A percentile compares a stretch with the other conserved stretches of the same genome.
Conservation (phyloP, 2,113 vertebrate genomes). For the Pangasianodon gigas region DNA sequence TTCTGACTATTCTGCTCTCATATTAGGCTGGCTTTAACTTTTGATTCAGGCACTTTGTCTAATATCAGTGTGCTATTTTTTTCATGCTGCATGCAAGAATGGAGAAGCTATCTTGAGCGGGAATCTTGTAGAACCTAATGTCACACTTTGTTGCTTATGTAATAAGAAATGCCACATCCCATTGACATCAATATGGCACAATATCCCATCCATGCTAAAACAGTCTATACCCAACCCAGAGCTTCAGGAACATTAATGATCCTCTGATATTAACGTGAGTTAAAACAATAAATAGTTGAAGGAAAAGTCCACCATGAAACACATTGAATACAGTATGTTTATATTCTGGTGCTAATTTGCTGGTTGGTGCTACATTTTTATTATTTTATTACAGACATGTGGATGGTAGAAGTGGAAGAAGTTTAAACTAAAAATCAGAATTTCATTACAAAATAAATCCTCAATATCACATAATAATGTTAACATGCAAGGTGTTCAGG, state of each 20-base stretch:
- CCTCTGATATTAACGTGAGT: background rate
- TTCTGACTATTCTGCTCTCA: background rate
- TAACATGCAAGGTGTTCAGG: background rate
- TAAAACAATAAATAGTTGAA: background rate
- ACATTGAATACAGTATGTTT: background rate
- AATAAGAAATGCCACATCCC: slow-evolving; percentile 8
- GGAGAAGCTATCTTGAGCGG: background rate
- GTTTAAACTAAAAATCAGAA: background rate
- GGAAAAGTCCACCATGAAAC: background rate
- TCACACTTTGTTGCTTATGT: slow-evolving; percentile 6
- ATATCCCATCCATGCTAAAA: background rate
- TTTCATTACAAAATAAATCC: background rate
- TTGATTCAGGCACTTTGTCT: background rate
- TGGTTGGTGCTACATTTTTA: background rate
- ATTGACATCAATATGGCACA: background rate
- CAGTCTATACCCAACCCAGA: background rate
- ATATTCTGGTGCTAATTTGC: background rate
- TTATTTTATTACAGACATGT: background rate
- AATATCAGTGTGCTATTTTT: background rate
- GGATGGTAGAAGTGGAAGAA: background rate
- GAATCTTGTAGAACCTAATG: background rate
- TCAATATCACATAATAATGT: background rate
- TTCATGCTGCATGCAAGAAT: slow-evolving; percentile 9
- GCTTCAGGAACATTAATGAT: background rate
- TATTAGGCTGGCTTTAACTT: background rate